Conservation (phyloP, 2,888 invertebrate genomes). For the Pemphredon lugubris region DNA sequence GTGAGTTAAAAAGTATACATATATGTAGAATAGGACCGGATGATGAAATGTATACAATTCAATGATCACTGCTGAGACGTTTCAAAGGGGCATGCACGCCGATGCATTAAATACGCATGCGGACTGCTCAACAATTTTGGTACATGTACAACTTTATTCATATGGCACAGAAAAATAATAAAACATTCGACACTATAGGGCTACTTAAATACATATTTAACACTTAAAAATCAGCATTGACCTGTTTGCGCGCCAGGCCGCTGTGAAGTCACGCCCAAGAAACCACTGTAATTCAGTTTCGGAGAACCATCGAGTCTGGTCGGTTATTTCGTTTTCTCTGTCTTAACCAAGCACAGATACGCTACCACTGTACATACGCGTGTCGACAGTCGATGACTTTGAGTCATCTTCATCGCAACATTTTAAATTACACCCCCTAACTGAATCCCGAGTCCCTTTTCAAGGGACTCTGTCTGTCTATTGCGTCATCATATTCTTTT, state of each 20-base stretch:
- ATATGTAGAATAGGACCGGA: no score
- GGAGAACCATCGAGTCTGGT: background rate
- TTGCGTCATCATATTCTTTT: no score
- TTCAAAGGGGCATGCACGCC: no score
- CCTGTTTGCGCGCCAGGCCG: conserved; percentile 21
- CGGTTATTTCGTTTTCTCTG: background rate
- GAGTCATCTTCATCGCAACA: conserved; percentile 24
- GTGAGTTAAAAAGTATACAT: conserved; percentile 31
- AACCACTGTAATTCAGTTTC: conserved; percentile 5
- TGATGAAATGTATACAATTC: background rate
- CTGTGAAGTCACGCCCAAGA: conserved; percentile 30
- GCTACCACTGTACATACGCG: conserved; percentile 10
- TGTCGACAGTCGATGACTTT: conserved; percentile 30
- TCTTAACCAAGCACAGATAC: conserved; percentile 10
- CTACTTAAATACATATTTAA: conserved; percentile 36
- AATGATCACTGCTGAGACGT: no score
- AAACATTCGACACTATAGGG: conserved; percentile 46
- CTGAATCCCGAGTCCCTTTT: conserved; percentile 29
- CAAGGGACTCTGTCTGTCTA: conserved; percentile 35
- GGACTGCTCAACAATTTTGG: conserved; percentile 22
- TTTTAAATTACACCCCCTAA: conserved; percentile 23
- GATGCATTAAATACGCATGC: no score
- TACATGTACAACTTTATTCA: conserved; percentile 70
- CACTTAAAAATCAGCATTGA: conserved; percentile 26
- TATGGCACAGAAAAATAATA: conserved; percentile 72